These are phyloP conservation scores for Esperia sulphurella DNA, from an alignment of 2,888 invertebrate genomes.

Conservation along the genomic window DNA sequence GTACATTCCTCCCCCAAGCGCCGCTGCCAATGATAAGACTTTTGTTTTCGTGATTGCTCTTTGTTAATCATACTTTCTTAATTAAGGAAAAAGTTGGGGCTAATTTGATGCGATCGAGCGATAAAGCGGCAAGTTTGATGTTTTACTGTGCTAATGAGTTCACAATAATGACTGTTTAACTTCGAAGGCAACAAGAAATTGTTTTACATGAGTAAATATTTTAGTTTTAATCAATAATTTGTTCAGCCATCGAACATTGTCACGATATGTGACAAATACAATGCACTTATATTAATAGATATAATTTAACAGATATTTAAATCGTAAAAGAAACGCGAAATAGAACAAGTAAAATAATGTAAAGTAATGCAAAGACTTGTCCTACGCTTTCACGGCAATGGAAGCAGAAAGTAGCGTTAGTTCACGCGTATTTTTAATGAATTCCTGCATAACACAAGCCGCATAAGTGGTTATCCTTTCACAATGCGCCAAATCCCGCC, in stretches of 20 bases:
- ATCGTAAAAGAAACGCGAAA: too few species aligned
- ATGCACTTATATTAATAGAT: too few species aligned
- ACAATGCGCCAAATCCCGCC: slow-evolving; percentile 54
- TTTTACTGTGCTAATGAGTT: slow-evolving; percentile 47
- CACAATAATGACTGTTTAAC: slow-evolving; percentile 26
- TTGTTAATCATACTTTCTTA: slow-evolving; percentile 77
- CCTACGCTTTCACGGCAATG: too few species aligned
- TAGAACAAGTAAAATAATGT: too few species aligned
- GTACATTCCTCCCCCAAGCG: slow-evolving; percentile 22
- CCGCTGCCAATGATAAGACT: slow-evolving; percentile 63
- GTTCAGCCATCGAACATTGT: too few species aligned
- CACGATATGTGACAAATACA: too few species aligned
- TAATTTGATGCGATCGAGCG: slow-evolving; percentile 64
- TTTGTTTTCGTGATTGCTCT: slow-evolving; percentile 74
- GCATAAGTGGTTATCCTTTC: slow-evolving; percentile 43
- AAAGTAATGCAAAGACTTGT: too few species aligned
- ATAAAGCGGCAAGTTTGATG: slow-evolving; percentile 39
- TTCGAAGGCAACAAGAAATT: slow-evolving; percentile 3
- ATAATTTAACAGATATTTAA: too few species aligned
- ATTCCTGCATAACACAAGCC: slow-evolving; percentile 48
- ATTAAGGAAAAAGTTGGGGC: slow-evolving; percentile 69
- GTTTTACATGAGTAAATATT: slow-evolving; percentile 1
- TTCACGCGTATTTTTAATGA: slow-evolving; percentile 39
- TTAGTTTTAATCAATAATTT: background rate
- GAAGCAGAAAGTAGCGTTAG: background rate